A percentile compares a stretch with the other conserved stretches of the same genome.
These are phyloP conservation scores for Lasius platythorax DNA, from an alignment of 2,888 invertebrate species.

Conservation along the genomic window DNA sequence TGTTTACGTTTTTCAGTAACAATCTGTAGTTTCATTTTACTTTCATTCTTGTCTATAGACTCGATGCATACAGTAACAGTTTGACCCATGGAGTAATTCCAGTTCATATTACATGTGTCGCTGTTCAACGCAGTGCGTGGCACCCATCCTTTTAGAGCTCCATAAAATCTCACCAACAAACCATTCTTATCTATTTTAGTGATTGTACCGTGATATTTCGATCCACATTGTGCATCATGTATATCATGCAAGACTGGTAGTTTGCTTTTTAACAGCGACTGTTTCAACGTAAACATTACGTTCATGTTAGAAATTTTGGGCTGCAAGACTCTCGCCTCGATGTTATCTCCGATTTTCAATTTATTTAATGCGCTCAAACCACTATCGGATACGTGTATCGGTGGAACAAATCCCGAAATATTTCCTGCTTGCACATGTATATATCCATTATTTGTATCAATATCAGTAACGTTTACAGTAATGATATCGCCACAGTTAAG, in stretches of 20 bases:
- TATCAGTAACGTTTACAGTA: conserved; percentile 74
- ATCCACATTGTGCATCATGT: conserved; percentile 87
- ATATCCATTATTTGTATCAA: conserved; percentile 73
- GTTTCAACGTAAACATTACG: conserved; percentile 89
- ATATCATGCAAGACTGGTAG: conserved; percentile 87
- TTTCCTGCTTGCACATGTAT: conserved; percentile 77
- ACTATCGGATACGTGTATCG: conserved; percentile 77
- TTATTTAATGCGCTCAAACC: conserved; percentile 85
- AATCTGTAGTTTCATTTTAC: conserved; percentile 69
- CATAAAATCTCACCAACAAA: conserved; percentile 88
- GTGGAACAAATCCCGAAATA: conserved; percentile 76
- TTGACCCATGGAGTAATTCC: conserved; percentile 88
- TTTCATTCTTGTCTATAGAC: conserved; percentile 59
- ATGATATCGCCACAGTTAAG: conserved; percentile 78
- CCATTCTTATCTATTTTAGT: conserved; percentile 86
- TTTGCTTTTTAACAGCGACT: conserved; percentile 88
- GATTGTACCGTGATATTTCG: conserved; percentile 88
- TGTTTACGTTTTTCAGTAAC: conserved; percentile 26
- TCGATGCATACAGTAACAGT: conserved; percentile 83
- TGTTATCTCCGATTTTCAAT: conserved; percentile 87
- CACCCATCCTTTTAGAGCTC: conserved; percentile 87
- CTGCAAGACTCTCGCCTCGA: conserved; percentile 88
- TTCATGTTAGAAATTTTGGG: conserved; percentile 84
- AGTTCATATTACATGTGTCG: conserved; percentile 81
- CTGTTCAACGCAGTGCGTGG: conserved; percentile 83